These are phyloP conservation scores for Cylas formicarius DNA, from an alignment of 1,140 invertebrate genomes.

Conservation along the genomic window DNA sequence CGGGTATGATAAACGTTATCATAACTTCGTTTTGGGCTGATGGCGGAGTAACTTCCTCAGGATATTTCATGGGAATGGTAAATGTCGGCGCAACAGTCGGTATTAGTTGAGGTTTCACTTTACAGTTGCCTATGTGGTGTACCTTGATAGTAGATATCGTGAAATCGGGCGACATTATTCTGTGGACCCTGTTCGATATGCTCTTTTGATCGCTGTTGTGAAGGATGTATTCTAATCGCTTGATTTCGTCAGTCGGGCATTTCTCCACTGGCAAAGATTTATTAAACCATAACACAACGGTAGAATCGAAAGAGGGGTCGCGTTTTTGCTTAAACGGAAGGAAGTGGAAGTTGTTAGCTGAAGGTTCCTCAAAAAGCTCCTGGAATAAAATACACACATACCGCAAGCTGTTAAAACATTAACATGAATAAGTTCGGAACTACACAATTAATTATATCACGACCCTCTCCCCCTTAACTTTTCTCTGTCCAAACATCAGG, in stretches of 20 bases:
- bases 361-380: conserved; percentile 66
- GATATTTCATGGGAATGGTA: conserved; percentile 18
- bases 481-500: too few species aligned
- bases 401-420: neutral
- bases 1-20: conserved; percentile 84
- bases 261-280: conserved; percentile 55
- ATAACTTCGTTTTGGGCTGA: conserved; percentile 66
- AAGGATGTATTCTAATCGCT: conserved; percentile 60
- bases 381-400: conserved; percentile 39
- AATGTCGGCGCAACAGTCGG: conserved; percentile 21
- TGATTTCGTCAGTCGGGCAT: conserved; percentile 72
- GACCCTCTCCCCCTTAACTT: too few species aligned
- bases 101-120: conserved; percentile 15
- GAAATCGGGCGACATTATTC: conserved; percentile 70
- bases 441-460: too few species aligned
- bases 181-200: conserved; percentile 47
- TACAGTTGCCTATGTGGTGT: conserved; percentile 63
- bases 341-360: conserved; percentile 64
- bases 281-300: conserved; percentile 74
- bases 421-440: neutral
- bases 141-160: conserved; percentile 66
- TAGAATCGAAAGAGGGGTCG: conserved; percentile 42
- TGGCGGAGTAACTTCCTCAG: conserved; percentile 23
- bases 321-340: conserved; percentile 45
- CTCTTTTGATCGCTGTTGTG: conserved; percentile 43